Percentiles rank a stretch among this genome's conserved stretches.
Conservation (phyloP, 1,140 invertebrate species). For the Atopsyche davidsoni region DNA sequence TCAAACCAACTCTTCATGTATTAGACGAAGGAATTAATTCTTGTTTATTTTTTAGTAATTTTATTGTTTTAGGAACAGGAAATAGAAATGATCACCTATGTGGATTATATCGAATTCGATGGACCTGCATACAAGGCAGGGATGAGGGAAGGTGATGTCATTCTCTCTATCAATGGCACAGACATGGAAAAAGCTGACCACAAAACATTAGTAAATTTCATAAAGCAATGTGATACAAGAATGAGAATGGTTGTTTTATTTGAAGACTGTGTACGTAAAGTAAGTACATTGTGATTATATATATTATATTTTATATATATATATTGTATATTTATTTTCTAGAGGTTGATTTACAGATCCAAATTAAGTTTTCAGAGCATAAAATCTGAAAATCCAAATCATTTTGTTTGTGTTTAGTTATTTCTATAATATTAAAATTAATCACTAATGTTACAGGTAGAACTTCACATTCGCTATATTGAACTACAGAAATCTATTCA, state of each 20-base stretch:
- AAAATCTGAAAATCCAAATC: background rate
- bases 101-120: conserved; percentile 90
- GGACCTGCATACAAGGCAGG: conserved; percentile 84
- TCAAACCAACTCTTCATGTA: too few species aligned
- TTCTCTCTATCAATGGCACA: conserved; percentile 87
- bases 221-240: conserved; percentile 80
- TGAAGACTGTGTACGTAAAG: conserved; percentile 91
- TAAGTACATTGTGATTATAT: conserved; percentile 40
- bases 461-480: conserved; percentile 86
- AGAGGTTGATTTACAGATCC: background rate
- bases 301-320: conserved; percentile 2
- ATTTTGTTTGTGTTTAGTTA: too few species aligned
- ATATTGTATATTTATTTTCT: background rate
- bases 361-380: background rate
- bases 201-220: conserved; percentile 82
- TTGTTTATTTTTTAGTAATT: too few species aligned
- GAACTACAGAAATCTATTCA: conserved; percentile 79
- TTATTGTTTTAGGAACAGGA: conserved; percentile 52
- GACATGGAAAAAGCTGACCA: conserved; percentile 90
- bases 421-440: too few species aligned
- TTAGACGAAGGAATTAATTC: too few species aligned
- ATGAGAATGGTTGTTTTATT: conserved; percentile 94
- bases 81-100: conserved; percentile 91
- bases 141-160: conserved; percentile 91
- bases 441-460: conserved; percentile 50